phyloP scores from a whole-genome alignment of 2,797 vertebrate genomes.

The Mus spretus region DNA sequence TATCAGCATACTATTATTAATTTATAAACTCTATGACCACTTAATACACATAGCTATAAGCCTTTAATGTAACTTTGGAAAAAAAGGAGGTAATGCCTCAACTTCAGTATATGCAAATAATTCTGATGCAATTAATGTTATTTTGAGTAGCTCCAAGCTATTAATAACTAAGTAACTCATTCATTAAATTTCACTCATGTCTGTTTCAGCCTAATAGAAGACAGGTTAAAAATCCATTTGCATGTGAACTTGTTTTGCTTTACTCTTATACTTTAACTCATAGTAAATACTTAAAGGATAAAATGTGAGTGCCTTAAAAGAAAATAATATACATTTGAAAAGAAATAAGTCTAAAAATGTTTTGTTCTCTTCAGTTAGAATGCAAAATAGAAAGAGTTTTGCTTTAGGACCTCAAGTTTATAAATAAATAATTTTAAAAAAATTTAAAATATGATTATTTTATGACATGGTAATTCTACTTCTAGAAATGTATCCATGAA shows the following conservation, averaged over 20 bases:
- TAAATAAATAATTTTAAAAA: background rate
- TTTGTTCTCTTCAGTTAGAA: slow-evolving; percentile 35
- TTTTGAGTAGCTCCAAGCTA: background rate
- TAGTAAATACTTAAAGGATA: background rate
- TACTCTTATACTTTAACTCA: background rate
- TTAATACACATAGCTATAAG: background rate
- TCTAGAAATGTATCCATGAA: background rate
- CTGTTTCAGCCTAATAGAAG: background rate
- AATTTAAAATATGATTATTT: background rate
- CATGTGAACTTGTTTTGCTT: background rate
- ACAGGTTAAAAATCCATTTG: background rate
- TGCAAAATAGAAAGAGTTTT: background rate
- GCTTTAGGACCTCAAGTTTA: background rate
- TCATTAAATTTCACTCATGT: background rate
- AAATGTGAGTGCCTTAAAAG: background rate
- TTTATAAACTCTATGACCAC: background rate
- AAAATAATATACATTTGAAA: slow-evolving; percentile 11
- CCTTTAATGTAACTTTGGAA: background rate
- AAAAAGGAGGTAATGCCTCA: background rate
- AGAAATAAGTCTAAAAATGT: background rate
- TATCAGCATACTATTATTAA: background rate
- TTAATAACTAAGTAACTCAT: background rate
- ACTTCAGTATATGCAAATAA: background rate
- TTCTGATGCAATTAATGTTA: background rate
- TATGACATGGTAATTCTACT: slow-evolving; percentile 22